phyloP scores from a whole-genome alignment of 2,888 invertebrate genomes.

The Mesorhabditis spiculigera region DNA sequence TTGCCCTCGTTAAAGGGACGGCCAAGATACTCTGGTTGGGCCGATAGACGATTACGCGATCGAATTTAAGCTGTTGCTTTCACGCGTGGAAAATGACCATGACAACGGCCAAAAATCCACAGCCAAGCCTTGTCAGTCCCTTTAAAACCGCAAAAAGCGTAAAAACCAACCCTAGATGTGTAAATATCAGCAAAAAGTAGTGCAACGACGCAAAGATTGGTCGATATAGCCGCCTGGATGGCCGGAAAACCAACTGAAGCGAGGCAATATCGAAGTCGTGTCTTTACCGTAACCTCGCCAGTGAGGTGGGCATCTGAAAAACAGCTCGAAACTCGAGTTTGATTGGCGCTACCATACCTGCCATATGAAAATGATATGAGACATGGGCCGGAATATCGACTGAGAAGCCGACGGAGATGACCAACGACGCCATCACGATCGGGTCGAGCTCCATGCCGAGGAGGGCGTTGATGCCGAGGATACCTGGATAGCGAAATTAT shows the following conservation, averaged over 20 bases:
- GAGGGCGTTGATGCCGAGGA: slow-evolving; percentile 43
- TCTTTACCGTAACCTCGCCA: slow-evolving; percentile 3
- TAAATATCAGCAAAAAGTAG: slow-evolving; percentile 50
- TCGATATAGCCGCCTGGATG: slow-evolving; percentile 45
- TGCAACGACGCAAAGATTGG: slow-evolving; percentile 49
- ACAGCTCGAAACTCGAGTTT: neutral
- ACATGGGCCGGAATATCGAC: slow-evolving; percentile 54
- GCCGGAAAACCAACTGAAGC: slow-evolving; percentile 46
- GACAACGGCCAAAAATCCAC: too few relatives aligned
- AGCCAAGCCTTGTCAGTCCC: too few relatives aligned
- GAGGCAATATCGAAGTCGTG: slow-evolving; percentile 25
- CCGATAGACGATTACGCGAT: neutral
- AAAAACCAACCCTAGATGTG: slow-evolving; percentile 43
- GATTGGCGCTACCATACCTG: slow-evolving; percentile 22
- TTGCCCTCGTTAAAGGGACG: neutral
- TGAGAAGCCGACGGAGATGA: slow-evolving; percentile 51
- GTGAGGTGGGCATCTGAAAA: slow-evolving; percentile 13
- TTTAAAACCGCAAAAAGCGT: slow-evolving; percentile 9
- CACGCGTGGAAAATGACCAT: too few relatives aligned
- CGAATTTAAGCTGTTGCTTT: neutral
- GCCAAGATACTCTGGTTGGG: neutral
- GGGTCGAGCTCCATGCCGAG: slow-evolving; percentile 46
- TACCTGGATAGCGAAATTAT: slow-evolving; percentile 19
- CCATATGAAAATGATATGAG: slow-evolving; percentile 45
- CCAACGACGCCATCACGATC: slow-evolving; percentile 46